Percentiles rank a stretch among this genome's conserved stretches.
These are phyloP conservation scores for Heliopora coerulea DNA, from an alignment of 92 coral and sea anemone species.

Conservation along the genomic window DNA sequence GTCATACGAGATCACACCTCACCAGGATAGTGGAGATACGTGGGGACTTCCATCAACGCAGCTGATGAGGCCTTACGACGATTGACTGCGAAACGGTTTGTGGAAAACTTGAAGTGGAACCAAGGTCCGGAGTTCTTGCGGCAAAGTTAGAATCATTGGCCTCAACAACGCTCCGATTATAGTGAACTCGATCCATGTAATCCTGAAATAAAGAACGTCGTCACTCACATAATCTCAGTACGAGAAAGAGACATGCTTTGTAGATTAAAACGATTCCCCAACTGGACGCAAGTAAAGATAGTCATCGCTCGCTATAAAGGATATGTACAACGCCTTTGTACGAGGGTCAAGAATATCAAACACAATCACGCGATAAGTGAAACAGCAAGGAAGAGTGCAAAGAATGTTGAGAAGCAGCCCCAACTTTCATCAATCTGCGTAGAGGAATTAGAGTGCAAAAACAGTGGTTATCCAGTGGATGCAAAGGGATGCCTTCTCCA, in stretches of 20 bases:
- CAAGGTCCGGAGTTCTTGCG: constrained; percentile 13
- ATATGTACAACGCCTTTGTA: too few species aligned
- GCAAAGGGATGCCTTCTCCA: constrained; percentile 43
- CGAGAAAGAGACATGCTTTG: constrained; percentile 7
- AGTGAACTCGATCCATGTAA: neutral
- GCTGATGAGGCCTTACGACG: constrained; percentile 29
- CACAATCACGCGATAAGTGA: too few species aligned
- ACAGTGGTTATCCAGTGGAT: constrained; percentile 35
- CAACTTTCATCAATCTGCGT: constrained; percentile 16
- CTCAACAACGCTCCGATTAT: neutral
- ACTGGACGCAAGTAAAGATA: too few species aligned
- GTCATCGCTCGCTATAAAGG: too few species aligned
- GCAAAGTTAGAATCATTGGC: neutral
- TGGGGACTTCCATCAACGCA: neutral
- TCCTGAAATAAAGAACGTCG: neutral
- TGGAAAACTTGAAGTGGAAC: constrained; percentile 1
- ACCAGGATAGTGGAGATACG: constrained; percentile 3
- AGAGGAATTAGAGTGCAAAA: constrained; percentile 28
- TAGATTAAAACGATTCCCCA: too few species aligned
- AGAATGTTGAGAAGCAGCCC: constrained; percentile 20
- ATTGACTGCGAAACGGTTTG: constrained; percentile 9
- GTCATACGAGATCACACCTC: constrained; percentile 10
- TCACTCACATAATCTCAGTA: neutral
- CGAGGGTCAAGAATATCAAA: too few species aligned
- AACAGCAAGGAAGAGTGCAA: too few species aligned